Percentiles rank a stretch among this genome's conserved stretches.
These are phyloP conservation scores for Pristionchus fissidentatus DNA, from an alignment of 2,888 invertebrate species.

Conservation along the genomic window DNA sequence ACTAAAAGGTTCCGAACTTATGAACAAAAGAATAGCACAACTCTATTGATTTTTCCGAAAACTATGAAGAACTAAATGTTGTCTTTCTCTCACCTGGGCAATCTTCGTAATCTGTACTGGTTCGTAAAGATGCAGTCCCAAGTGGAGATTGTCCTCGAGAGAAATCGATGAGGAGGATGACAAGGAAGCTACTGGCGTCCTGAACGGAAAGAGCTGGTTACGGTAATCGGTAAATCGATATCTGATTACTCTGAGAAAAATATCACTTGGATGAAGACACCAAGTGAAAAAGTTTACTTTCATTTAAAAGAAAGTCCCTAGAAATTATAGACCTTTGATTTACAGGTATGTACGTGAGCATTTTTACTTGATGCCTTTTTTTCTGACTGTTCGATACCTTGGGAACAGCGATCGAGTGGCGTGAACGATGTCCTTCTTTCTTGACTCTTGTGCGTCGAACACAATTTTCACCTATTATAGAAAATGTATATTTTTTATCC, in stretches of 20 bases:
- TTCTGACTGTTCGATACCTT: no score
- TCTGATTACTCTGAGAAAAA: neutral
- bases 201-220: neutral
- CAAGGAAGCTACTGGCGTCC: constrained; percentile 44
- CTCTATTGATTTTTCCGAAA: neutral
- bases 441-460: constrained; percentile 29
- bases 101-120: constrained; percentile 46
- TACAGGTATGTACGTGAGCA: no score
- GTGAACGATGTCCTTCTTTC: constrained; percentile 15
- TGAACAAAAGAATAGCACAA: no score
- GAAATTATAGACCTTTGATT: no score
- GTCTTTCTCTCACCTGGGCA: constrained; percentile 44
- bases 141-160: constrained; percentile 43
- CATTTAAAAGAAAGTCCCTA: no score
- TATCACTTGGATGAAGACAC: no score
- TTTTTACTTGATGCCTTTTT: no score
- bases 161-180: neutral
- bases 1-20: no score
- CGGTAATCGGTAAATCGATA: neutral
- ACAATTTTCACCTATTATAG: constrained; percentile 36
- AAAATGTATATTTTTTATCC: neutral
- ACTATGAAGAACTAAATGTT: neutral
- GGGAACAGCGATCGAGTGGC: constrained; percentile 26
- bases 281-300: no score
- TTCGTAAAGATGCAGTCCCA: constrained; percentile 45